Percentiles rank a stretch among this genome's conserved stretches.
phyloP scores from a whole-genome alignment of 2,888 invertebrate genomes.

The Heliconius erato region DNA sequence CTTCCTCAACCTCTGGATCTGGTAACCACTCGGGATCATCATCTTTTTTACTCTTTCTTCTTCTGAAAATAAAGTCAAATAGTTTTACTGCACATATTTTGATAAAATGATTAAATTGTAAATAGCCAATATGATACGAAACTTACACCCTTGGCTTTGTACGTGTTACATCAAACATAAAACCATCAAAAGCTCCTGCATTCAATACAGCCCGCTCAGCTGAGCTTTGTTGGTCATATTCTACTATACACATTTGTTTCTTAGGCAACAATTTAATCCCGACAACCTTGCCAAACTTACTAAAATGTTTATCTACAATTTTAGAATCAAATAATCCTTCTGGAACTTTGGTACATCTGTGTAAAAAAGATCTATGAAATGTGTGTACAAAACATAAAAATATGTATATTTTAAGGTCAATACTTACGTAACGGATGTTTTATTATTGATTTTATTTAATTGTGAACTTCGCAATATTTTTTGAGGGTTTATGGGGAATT shows the following conservation, averaged over 20 bases:
- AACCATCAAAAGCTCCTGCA: slow-evolving; percentile 87
- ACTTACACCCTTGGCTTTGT: slow-evolving; percentile 80
- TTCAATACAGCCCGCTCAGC: slow-evolving; percentile 87
- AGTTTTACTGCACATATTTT: background rate
- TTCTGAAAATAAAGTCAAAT: slow-evolving; percentile 55
- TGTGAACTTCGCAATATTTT: slow-evolving; percentile 71
- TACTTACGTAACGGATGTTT: slow-evolving; percentile 79
- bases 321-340: slow-evolving; percentile 86
- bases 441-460: slow-evolving; percentile 67
- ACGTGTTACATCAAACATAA: slow-evolving; percentile 86
- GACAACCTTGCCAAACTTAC: slow-evolving; percentile 89
- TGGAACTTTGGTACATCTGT: slow-evolving; percentile 88
- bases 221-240: slow-evolving; percentile 87
- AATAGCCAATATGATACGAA: background rate
- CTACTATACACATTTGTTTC: slow-evolving; percentile 88
- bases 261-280: slow-evolving; percentile 88
- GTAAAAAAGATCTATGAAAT: slow-evolving; percentile 39
- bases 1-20: slow-evolving; percentile 89
- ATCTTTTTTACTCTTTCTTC: slow-evolving; percentile 73
- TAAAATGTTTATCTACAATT: slow-evolving; percentile 88
- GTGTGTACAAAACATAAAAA: slow-evolving; percentile 20
- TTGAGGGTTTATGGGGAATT: slow-evolving; percentile 60
- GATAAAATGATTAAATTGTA: background rate
- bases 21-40: slow-evolving; percentile 86
- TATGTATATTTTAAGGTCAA: slow-evolving; percentile 8